phyloP scores from a whole-genome alignment of 2,797 vertebrate species.

The Prionace glauca region DNA sequence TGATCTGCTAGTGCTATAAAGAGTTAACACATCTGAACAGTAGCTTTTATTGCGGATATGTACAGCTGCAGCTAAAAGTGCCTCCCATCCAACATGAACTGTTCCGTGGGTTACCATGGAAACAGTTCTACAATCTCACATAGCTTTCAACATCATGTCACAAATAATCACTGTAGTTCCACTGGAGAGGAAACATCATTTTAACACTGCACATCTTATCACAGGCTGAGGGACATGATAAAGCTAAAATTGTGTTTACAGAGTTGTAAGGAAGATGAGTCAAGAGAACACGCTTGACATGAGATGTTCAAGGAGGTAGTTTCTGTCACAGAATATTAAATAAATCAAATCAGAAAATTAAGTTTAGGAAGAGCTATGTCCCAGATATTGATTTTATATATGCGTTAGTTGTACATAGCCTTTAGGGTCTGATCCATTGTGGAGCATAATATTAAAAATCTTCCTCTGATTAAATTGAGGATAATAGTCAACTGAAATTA shows the following conservation, averaged over 20 bases:
- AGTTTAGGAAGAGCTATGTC: not conserved
- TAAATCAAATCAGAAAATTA: conserved; percentile 1
- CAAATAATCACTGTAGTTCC: conserved; percentile 35
- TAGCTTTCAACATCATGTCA: conserved; percentile 37
- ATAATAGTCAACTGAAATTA: not conserved
- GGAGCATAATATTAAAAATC: not conserved
- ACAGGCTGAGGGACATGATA: conserved; percentile 19
- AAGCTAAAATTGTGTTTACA: conserved; percentile 37
- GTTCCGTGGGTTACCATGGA: conserved; percentile 21
- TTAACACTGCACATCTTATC: conserved; percentile 34
- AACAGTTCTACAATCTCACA: conserved; percentile 22
- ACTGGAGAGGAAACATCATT: conserved; percentile 37
- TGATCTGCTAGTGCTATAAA: not conserved
- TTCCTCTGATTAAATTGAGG: not conserved
- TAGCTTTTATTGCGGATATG: not conserved
- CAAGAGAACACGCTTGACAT: conserved; percentile 17
- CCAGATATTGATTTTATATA: conserved; percentile 1
- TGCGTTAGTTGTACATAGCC: not conserved
- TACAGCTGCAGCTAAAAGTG: conserved; percentile 29
- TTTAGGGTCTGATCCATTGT: not conserved
- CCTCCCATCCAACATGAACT: not conserved
- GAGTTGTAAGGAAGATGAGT: conserved; percentile 15
- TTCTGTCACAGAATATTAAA: conserved; percentile 18
- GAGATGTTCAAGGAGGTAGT: not conserved
- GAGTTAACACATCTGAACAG: conserved; percentile 4